Conservation (phyloP, 2,113 vertebrate genomes). For the Neofelis nebulosa region DNA sequence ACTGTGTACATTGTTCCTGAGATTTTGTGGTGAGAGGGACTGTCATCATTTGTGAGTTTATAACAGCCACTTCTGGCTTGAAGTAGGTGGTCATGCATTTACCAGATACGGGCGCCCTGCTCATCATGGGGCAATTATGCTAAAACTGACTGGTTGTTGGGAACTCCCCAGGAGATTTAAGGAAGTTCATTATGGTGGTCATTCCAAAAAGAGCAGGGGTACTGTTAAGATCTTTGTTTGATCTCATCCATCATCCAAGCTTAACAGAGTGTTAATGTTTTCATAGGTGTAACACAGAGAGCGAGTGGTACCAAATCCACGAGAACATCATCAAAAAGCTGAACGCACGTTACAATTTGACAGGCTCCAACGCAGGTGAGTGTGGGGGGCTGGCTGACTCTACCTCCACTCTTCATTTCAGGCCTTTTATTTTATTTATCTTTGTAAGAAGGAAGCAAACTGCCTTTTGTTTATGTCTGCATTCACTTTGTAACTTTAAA, state of each 20-base stretch:
- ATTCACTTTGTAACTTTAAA: neutral
- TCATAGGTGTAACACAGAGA: conserved; percentile 97
- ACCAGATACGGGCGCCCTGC: neutral
- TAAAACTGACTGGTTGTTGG: neutral
- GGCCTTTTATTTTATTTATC: neutral
- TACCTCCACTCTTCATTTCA: neutral
- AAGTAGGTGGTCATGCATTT: neutral
- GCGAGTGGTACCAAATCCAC: conserved; percentile 97
- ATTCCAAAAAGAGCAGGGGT: neutral
- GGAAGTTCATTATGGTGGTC: neutral
- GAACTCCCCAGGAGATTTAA: neutral
- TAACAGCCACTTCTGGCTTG: neutral
- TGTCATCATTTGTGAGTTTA: neutral
- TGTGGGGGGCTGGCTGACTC: neutral
- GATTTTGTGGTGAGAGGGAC: neutral
- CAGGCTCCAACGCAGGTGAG: conserved; percentile 97
- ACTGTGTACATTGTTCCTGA: neutral
- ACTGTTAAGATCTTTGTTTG: neutral
- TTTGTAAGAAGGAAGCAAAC: neutral
- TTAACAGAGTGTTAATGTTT: conserved; percentile 51
- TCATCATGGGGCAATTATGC: neutral
- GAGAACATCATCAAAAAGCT: conserved; percentile 99
- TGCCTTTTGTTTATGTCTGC: neutral
- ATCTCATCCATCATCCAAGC: neutral
- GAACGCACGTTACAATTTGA: conserved; percentile 96